Evolutionary conservation across 2,888 invertebrate species (phyloP), one percentile per base, ranked within the genome.

Genomic region (Zygothrica quintamaculata): DNA sequence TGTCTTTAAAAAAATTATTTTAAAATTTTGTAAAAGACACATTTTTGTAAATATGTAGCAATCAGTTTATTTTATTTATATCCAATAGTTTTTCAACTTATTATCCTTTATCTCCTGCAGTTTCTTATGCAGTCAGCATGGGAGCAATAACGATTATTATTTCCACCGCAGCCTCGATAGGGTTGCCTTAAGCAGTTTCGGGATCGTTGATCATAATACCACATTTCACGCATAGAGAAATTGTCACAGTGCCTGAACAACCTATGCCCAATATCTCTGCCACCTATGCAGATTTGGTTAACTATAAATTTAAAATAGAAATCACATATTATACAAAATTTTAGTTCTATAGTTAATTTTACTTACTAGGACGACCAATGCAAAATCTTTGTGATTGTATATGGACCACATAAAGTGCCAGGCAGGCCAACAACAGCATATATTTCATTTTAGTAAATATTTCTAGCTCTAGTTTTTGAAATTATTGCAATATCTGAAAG

Each of bases 401-500:
- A 3, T 18, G 11, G 25, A 53, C 56, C 33, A 73, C 52, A 7
- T 43, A 65, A 6, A 75, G 33, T 1, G 47, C 53, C 4, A 73
- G 37, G 12, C 53, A 50, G 12, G 53, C 42, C 22, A 65, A 46
- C 26, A 76, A 7, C 4, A 57, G 13, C 16, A 57, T 29, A n/a
- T 75, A 65, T 39, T 75, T 72, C 71, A 72, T 75, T n/a, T 55
- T 16, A 13, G 16, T 15, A 2, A 1, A 3, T 11, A 15, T n/a
- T 25, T 8, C 12, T 16, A 1, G 12, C 18, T 22, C 12, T 1
- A 18, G 13, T 22, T 12, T 26, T 18, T 1, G 11, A 70, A 71
- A 52, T 75, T 55, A 47, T 31, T 59, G 13, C 7, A 11, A 0
- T 22, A 37, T 26, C 6, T 6, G 33, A 16, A 31, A 5, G 7